Evolutionary conservation across 1,140 invertebrate species (phyloP).

Genomic region (Lepidurus couesii): DNA sequence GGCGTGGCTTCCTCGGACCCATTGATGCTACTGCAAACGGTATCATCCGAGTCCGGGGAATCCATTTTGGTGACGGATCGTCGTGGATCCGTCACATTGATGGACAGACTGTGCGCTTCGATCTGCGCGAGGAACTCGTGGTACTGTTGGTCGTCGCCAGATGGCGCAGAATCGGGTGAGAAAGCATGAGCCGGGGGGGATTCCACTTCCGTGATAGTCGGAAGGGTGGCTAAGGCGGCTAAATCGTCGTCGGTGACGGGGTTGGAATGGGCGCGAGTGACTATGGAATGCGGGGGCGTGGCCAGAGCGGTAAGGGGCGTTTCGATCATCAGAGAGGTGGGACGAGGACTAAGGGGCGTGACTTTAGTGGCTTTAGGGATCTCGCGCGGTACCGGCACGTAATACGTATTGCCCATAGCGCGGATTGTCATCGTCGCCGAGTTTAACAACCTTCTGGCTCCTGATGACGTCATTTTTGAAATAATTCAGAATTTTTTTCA

Average conservation of each 20-base stretch:
- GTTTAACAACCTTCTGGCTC: constrained; percentile 12
- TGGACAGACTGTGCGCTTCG: constrained; percentile 23
- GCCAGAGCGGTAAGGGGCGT: constrained; percentile 26
- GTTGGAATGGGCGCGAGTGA: constrained; percentile 21
- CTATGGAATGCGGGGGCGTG: constrained; percentile 26
- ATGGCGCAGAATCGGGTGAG: constrained; percentile 37
- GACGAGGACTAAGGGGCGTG: constrained; percentile 16
- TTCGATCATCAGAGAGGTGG: constrained; percentile 29
- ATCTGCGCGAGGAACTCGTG: constrained; percentile 32
- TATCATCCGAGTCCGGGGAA: constrained; percentile 32
- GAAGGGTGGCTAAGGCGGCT: constrained; percentile 34
- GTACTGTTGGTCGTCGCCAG: constrained; percentile 34
- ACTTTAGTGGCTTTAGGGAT: neutral
- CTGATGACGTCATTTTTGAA: neutral
- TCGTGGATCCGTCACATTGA: constrained; percentile 19
- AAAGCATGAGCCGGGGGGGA: constrained; percentile 37
- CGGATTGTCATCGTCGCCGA: constrained; percentile 45
- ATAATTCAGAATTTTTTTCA: neutral
- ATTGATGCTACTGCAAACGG: constrained; percentile 30
- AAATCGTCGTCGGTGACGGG: constrained; percentile 24
- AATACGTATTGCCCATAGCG: constrained; percentile 46
- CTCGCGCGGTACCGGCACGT: constrained; percentile 23
- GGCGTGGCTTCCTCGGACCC: constrained; percentile 29
- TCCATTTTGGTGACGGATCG: constrained; percentile 32
- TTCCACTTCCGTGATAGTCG: constrained; percentile 37